Evolutionary conservation across 1,140 invertebrate genomes (phyloP), one percentile per base, ranked within the genome.

Genomic region (Vanessa tameamea): DNA sequence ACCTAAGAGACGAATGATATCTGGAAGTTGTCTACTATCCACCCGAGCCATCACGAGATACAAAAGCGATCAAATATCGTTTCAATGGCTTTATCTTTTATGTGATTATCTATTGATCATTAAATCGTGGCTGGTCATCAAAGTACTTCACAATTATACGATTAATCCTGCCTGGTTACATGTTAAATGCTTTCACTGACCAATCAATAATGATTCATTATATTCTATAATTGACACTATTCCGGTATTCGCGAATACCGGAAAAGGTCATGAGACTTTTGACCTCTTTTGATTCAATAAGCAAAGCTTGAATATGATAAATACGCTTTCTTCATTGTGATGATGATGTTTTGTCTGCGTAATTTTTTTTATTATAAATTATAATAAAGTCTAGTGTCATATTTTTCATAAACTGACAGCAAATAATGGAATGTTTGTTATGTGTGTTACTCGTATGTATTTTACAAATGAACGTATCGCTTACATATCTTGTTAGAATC

Each of bases 221-320:
- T 78, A 81, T 83, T 83, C 74, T 87, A 83, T 87, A 91, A 90
- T 87, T 90, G 87, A 88, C 84, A 82, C 79, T 87, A 85, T 31
- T 31, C 26, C 26, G 26, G 26, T 85, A 90, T 86, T 85, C 78
- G 78, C 80, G 55, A 81, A 77, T 78, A 79, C 69, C 79, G 59
- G 61, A 69, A 82, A 78, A 80, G 85, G 83, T 88, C 80, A 82
- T 43, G 57, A 71, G 16, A 47, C 64, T 66, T 16, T 84, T 87
- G 81, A 87, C 85, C 83, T 80, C 78, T 78, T 69, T 75, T 80
- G 76, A 84, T 83, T 87, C 68, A 89, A 87, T 87, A 85, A 87
- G 82, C 81, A 55, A 73, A 78, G 82, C 67, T 57, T 68, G 53
- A 47, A 51, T 67, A 55, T n/a, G 26, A 50, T 23, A 23, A 43